These are phyloP conservation scores for Cosmopolites sordidus DNA, from an alignment of 2,888 invertebrate genomes.

Conservation along the genomic window DNA sequence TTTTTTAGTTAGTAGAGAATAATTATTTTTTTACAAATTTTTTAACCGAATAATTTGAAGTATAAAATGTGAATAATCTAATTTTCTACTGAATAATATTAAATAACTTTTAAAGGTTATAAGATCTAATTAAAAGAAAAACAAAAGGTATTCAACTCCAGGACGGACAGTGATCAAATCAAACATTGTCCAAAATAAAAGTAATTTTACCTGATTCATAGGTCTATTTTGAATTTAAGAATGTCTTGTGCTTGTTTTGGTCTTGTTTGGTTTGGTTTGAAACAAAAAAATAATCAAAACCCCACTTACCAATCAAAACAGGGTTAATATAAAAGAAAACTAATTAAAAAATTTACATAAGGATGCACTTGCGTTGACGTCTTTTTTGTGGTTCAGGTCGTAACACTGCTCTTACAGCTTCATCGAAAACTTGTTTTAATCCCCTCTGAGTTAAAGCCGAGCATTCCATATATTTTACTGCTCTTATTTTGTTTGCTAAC, in stretches of 20 bases:
- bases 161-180: neutral
- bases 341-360: constrained; percentile 40
- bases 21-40: neutral
- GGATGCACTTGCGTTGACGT: constrained; percentile 83
- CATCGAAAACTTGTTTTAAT: constrained; percentile 97
- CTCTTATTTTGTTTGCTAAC: constrained; percentile 96
- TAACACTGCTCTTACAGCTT: constrained; percentile 95
- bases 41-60: neutral
- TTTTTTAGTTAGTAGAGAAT: neutral
- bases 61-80: neutral
- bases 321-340: neutral
- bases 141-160: neutral
- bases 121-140: neutral
- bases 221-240: neutral
- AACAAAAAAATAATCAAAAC: neutral
- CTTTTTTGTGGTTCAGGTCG: constrained; percentile 95
- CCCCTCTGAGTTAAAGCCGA: constrained; percentile 98
- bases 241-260: neutral
- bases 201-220: neutral
- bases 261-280: neutral
- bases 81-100: neutral
- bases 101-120: neutral
- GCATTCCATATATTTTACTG: constrained; percentile 99
- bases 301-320: too few relatives aligned
- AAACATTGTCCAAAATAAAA: neutral